These are phyloP conservation scores for Drosophila pseudotakahashii DNA, from an alignment of 2,888 invertebrate genomes.

Conservation along the genomic window DNA sequence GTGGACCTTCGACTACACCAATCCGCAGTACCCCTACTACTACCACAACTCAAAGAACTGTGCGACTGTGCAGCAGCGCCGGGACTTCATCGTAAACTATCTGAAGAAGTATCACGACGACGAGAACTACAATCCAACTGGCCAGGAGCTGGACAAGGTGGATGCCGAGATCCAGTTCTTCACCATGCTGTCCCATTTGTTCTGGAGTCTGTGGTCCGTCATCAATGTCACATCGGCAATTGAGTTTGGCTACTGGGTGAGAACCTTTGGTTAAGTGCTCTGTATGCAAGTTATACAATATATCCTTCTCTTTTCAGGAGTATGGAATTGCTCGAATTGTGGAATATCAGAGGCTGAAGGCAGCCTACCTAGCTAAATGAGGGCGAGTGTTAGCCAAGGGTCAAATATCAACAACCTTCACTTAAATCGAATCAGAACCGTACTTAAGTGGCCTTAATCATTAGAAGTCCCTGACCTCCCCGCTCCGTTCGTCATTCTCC, in stretches of 20 bases:
- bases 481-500: background rate
- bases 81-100: slow-evolving; percentile 81
- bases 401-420: slow-evolving; percentile 38
- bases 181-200: slow-evolving; percentile 94
- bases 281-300: background rate
- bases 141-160: slow-evolving; percentile 87
- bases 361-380: slow-evolving; percentile 62
- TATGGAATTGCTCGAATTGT: slow-evolving; percentile 80
- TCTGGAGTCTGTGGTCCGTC: slow-evolving; percentile 97
- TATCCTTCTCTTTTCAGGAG: slow-evolving; percentile 62
- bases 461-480: slow-evolving; percentile 11
- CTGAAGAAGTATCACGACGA: slow-evolving; percentile 78
- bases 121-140: slow-evolving; percentile 83
- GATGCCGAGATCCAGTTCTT: slow-evolving; percentile 93
- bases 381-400: slow-evolving; percentile 14
- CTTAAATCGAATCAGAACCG: slow-evolving; percentile 61
- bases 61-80: slow-evolving; percentile 89
- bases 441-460: slow-evolving; percentile 70
- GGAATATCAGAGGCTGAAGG: slow-evolving; percentile 79
- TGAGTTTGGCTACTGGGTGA: slow-evolving; percentile 97
- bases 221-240: slow-evolving; percentile 95
- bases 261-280: slow-evolving; percentile 53
- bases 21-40: slow-evolving; percentile 91
- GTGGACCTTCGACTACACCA: slow-evolving; percentile 95
- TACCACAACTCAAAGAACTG: slow-evolving; percentile 87